These are phyloP conservation scores for Gallinago paraguaiae DNA, from an alignment of 2,113 vertebrate species.

Conservation along the genomic window DNA sequence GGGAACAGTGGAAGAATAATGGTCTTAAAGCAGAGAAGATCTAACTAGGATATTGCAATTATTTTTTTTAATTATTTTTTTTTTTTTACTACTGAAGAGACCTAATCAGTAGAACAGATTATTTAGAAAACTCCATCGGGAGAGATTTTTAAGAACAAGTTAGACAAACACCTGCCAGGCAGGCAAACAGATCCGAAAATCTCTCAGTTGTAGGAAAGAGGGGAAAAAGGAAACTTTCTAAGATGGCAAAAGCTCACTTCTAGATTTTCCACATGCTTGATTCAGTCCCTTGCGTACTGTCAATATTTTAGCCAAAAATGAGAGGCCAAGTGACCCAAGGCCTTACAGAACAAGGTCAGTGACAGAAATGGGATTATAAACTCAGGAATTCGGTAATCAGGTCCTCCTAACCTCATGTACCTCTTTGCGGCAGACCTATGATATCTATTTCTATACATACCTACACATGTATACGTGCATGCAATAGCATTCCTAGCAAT, in stretches of 20 bases:
- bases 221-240: no score
- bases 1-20: not conserved
- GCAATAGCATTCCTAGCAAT: not conserved
- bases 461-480: not conserved
- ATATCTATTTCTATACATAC: not conserved
- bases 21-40: not conserved
- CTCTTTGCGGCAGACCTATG: fast-evolving
- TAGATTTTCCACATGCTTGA: not conserved
- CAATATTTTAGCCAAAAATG: not conserved
- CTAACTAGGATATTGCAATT: not conserved
- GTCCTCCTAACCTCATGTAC: not conserved
- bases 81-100: not conserved
- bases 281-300: fast-evolving
- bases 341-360: not conserved
- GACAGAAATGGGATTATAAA: not conserved
- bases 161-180: not conserved
- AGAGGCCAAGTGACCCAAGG: not conserved
- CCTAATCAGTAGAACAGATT: not conserved
- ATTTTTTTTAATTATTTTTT: not conserved
- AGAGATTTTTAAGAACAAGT: not conserved
- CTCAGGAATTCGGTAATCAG: not conserved
- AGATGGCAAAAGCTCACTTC: not conserved
- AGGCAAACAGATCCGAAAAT: not conserved
- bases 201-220: not conserved
- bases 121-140: not conserved